Percentiles rank a stretch among this genome's conserved stretches.
Conservation (phyloP, 1,140 invertebrate genomes). For the Musca vetustissima region DNA sequence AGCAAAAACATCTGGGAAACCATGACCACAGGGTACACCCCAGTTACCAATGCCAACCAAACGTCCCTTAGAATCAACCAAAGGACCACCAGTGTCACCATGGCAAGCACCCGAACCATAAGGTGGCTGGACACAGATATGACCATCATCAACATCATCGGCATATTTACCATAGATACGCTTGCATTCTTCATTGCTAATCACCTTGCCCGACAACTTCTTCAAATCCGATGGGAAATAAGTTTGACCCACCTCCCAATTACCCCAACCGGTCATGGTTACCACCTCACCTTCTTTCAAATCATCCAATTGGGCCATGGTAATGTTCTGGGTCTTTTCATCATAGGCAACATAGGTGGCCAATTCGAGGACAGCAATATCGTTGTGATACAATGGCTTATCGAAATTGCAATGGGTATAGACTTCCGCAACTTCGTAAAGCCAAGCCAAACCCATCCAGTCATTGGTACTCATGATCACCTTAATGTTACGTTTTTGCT, state of each 20-base stretch:
- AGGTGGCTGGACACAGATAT: conserved; percentile 63
- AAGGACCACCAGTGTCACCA: conserved; percentile 47
- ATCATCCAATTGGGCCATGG: conserved; percentile 26
- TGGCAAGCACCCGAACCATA: conserved; percentile 57
- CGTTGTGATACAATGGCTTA: conserved; percentile 54
- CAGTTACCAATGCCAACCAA: conserved; percentile 55
- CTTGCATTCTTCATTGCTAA: conserved; percentile 31
- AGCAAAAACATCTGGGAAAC: conserved; percentile 60
- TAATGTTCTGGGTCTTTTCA: conserved; percentile 55
- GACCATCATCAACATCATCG: conserved; percentile 39
- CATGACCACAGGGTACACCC: conserved; percentile 59
- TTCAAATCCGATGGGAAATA: conserved; percentile 39
- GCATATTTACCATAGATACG: conserved; percentile 19
- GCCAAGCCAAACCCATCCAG: conserved; percentile 31
- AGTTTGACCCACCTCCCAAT: conserved; percentile 33
- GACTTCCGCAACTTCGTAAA: conserved; percentile 36
- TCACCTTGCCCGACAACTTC: conserved; percentile 39
- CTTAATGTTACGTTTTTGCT: conserved; percentile 34
- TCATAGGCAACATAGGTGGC: conserved; percentile 48
- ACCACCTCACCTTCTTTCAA: conserved; percentile 38
- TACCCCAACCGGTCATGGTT: conserved; percentile 62
- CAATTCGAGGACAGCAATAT: conserved; percentile 59
- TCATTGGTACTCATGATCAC: conserved; percentile 39
- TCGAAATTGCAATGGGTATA: conserved; percentile 48
- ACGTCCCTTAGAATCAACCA: conserved; percentile 34